Evolutionary conservation across 2,888 invertebrate species (phyloP).

Genomic region (Linyphia triangularis): DNA sequence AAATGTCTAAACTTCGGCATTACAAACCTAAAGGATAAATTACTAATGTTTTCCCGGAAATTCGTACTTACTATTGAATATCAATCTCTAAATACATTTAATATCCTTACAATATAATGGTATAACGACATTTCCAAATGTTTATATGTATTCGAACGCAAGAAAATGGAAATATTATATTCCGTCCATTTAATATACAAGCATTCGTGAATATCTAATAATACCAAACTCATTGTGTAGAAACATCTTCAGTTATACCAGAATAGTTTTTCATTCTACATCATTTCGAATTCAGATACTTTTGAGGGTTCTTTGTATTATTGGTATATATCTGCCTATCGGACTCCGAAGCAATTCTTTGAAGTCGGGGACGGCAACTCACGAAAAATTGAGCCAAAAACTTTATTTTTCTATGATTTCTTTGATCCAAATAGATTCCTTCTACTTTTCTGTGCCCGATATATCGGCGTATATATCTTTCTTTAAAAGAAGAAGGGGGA

Average conservation of each 20-base stretch:
- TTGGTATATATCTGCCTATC: constrained; percentile 1
- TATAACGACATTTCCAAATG: too few species aligned
- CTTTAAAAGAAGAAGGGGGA: background rate
- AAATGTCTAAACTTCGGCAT: too few species aligned
- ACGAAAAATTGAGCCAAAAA: constrained; percentile 24
- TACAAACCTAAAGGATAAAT: too few species aligned
- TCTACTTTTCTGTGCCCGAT: constrained; percentile 16
- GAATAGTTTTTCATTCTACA: background rate
- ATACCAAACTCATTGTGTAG: background rate
- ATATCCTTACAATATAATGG: too few species aligned
- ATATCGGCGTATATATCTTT: constrained; percentile 46
- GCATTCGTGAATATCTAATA: background rate
- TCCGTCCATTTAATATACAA: background rate
- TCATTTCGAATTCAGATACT: background rate
- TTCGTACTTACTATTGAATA: too few species aligned
- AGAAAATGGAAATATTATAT: background rate
- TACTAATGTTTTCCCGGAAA: too few species aligned
- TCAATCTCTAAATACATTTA: too few species aligned
- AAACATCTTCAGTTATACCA: background rate
- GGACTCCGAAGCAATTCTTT: constrained; percentile 1
- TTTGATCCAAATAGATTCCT: constrained; percentile 41
- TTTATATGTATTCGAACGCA: background rate
- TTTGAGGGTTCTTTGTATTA: background rate
- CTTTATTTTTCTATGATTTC: constrained; percentile 43
- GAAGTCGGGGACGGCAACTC: background rate